A percentile compares a stretch with the other conserved stretches of the same genome.
phyloP scores from a whole-genome alignment of 2,888 invertebrate genomes.

The Sphaeridia pumilis region DNA sequence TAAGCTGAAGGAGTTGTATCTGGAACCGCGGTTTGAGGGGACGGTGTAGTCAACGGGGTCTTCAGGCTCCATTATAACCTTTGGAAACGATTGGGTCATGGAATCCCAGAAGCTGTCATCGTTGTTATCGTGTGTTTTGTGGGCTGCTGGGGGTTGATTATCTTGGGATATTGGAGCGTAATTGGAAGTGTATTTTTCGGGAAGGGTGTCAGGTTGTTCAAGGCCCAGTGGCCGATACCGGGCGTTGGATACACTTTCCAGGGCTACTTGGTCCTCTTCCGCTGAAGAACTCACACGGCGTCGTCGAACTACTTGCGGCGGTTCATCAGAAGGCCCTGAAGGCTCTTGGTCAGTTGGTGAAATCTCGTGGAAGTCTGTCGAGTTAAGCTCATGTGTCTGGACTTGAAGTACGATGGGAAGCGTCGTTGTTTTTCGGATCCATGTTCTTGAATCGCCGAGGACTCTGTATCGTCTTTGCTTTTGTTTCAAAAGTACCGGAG shows the following conservation, averaged over 20 bases:
- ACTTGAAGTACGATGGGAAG: too few relatives aligned
- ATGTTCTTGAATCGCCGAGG: too few relatives aligned
- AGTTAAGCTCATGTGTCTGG: too few relatives aligned
- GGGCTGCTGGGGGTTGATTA: neutral
- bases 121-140: too few relatives aligned
- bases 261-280: neutral
- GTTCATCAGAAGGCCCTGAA: too few relatives aligned
- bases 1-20: neutral
- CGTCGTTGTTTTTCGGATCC: too few relatives aligned
- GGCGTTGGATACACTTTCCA: neutral
- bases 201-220: neutral
- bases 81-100: slow-evolving; percentile 1
- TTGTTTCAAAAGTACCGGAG: neutral
- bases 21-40: neutral
- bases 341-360: too few relatives aligned
- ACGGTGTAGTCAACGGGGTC: neutral
- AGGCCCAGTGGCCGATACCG: neutral
- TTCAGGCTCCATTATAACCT: neutral
- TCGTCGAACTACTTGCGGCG: too few relatives aligned
- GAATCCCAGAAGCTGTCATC: neutral
- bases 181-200: neutral
- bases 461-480: neutral
- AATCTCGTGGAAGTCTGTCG: too few relatives aligned
- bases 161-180: neutral
- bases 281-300: too few relatives aligned